Percentiles rank a stretch among this genome's conserved stretches.
phyloP scores from a whole-genome alignment of 2,797 vertebrate species.

The Microhierax caerulescens region DNA sequence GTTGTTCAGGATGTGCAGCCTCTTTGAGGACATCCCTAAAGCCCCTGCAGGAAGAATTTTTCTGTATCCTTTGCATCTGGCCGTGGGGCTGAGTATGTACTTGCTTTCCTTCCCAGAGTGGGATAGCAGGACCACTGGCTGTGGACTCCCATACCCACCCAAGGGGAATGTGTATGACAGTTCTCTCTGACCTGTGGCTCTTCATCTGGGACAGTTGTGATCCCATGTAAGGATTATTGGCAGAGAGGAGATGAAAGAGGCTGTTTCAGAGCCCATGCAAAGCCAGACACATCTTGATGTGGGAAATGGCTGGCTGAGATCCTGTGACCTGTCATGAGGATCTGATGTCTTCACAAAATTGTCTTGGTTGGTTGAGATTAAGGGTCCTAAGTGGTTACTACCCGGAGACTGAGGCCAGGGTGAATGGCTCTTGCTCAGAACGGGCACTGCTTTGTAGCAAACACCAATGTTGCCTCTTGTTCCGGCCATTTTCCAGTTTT shows the following conservation, averaged over 20 bases:
- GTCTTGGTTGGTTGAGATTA: not conserved
- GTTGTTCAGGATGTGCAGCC: not conserved
- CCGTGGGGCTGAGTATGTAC: not conserved
- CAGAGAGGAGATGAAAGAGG: not conserved
- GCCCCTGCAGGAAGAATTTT: not conserved
- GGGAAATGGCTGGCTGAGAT: not conserved
- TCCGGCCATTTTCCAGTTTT: not conserved
- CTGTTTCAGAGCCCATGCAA: not conserved
- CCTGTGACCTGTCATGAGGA: not conserved
- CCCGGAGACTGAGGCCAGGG: not conserved
- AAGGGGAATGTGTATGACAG: accelerated
- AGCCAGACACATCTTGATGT: not conserved
- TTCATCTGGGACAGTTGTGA: not conserved
- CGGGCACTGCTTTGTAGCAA: not conserved
- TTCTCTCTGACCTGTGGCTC: too few relatives aligned
- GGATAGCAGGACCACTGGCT: not conserved
- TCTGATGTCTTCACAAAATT: not conserved
- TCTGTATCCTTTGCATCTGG: not conserved
- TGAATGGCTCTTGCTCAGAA: not conserved
- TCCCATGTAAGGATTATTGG: not conserved
- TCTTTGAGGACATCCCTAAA: not conserved
- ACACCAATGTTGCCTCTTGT: accelerated
- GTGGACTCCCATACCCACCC: not conserved
- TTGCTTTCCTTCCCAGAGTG: not conserved
- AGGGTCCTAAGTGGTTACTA: not conserved